These are phyloP conservation scores for Crotalus adamanteus DNA, from an alignment of 2,797 vertebrate species.

Conservation along the genomic window DNA sequence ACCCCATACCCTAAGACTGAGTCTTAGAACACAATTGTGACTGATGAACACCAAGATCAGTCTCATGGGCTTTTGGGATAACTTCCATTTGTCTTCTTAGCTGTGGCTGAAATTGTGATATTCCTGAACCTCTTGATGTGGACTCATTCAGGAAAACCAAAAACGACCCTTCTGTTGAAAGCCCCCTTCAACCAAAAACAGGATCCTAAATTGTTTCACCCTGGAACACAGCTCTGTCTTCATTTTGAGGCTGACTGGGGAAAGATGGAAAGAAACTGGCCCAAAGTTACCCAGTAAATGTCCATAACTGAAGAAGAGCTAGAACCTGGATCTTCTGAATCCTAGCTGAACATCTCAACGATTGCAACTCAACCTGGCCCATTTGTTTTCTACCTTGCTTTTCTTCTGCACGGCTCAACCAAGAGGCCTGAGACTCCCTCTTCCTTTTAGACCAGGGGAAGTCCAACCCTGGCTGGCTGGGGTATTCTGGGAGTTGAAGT, in stretches of 20 bases:
- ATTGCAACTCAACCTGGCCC: not conserved
- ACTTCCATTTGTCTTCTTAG: not conserved
- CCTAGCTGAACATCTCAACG: not conserved
- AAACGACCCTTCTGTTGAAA: not conserved
- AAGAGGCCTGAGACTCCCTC: not conserved
- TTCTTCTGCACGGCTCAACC: not conserved
- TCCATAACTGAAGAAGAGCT: not conserved
- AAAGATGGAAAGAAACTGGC: not conserved
- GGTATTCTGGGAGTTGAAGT: not conserved
- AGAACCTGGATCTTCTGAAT: not conserved
- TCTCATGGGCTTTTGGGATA: not conserved
- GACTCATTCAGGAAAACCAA: not conserved
- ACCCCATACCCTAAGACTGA: not conserved
- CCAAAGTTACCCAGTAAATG: not conserved
- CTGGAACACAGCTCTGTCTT: not conserved
- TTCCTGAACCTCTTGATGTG: not conserved
- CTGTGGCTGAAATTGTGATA: not conserved
- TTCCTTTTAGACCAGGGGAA: not conserved
- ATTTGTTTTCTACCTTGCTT: not conserved
- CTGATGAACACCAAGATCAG: not conserved
- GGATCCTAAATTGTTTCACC: not conserved
- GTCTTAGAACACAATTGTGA: not conserved
- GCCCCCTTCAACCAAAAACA: not conserved
- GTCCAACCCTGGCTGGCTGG: not conserved
- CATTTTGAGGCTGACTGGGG: not conserved